Evolutionary conservation across 1,140 invertebrate genomes (phyloP).

Genomic region (Calephelis virginiensis): DNA sequence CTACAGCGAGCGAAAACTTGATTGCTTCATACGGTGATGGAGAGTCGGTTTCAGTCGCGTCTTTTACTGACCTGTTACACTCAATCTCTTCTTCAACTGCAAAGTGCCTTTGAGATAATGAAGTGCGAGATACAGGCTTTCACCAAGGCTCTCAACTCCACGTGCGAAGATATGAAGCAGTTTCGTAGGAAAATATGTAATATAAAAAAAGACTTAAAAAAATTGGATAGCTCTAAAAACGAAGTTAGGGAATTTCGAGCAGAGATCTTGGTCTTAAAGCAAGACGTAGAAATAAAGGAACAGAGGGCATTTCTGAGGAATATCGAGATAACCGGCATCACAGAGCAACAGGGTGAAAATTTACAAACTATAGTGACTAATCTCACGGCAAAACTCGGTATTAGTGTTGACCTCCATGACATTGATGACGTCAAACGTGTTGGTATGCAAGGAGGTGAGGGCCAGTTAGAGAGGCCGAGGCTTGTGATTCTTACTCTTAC

Average conservation of each 20-base stretch:
- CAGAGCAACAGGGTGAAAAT: neutral
- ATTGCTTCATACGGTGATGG: neutral
- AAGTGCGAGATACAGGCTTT: neutral
- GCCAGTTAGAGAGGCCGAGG: neutral
- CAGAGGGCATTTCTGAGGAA: neutral
- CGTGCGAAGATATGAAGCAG: neutral
- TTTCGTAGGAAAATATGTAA: neutral
- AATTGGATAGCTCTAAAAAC: neutral
- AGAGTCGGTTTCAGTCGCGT: too few relatives aligned
- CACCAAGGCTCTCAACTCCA: neutral
- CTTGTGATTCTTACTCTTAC: slow-evolving; percentile 15
- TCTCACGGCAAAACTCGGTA: neutral
- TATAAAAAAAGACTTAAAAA: neutral
- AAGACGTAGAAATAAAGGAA: neutral
- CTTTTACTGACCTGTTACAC: too few relatives aligned
- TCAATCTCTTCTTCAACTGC: too few relatives aligned
- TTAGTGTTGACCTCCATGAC: neutral
- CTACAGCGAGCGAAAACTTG: neutral
- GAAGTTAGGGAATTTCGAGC: neutral
- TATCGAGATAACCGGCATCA: neutral
- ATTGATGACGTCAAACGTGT: neutral
- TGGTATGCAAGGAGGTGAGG: neutral
- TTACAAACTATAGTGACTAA: neutral
- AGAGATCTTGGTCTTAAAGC: neutral
- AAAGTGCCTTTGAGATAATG: neutral